phyloP scores from a whole-genome alignment of 2,797 vertebrate genomes.

The Pseudochirops corinnae region DNA sequence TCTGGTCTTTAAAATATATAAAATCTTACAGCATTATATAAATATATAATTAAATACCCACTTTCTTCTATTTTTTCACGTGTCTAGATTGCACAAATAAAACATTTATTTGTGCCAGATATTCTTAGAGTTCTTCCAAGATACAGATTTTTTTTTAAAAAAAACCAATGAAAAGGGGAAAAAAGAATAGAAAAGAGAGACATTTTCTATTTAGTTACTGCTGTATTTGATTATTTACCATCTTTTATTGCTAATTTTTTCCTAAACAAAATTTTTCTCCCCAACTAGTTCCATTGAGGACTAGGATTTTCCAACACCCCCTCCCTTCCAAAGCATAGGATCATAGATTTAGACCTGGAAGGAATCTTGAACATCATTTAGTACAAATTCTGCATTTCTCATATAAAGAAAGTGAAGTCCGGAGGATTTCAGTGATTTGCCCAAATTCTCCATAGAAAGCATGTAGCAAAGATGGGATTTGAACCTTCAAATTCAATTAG shows the following conservation, averaged over 20 bases:
- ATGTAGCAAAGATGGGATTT: background rate
- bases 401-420: background rate
- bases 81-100: background rate
- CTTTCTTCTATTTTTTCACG: background rate
- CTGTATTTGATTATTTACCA: background rate
- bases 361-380: background rate
- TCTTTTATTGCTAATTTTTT: background rate
- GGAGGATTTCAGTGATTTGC: background rate
- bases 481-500: background rate
- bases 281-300: background rate
- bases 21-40: background rate
- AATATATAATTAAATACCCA: background rate
- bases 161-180: background rate
- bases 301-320: background rate
- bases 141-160: background rate
- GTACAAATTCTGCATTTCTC: background rate
- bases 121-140: background rate
- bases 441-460: background rate
- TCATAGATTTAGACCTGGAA: background rate
- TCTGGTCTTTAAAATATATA: background rate
- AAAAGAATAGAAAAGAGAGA: background rate
- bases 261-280: background rate
- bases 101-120: background rate
- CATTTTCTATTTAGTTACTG: background rate
- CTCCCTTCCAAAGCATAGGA: background rate